Evolutionary conservation across 2,113 vertebrate species (phyloP), one percentile per base, ranked within the genome.

Genomic region (Podiceps cristatus): DNA sequence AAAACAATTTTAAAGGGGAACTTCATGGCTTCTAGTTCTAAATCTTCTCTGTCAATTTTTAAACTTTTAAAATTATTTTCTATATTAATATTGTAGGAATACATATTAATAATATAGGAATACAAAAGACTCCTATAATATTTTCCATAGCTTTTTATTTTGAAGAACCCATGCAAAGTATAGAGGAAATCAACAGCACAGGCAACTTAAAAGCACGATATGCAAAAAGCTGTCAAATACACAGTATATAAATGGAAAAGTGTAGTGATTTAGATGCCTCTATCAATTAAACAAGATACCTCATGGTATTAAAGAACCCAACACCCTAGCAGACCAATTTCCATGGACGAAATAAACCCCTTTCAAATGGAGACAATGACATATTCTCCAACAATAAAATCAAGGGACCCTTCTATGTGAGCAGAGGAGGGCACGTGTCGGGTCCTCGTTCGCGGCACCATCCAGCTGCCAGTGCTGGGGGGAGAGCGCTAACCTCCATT

Each of bases 221-320:
- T 0, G 5, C 47, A 74, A 22, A 49, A 49, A 53, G 62, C n/a
- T 74, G 25, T 31, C 52, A 90, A 78, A 63, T 16, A 29, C 16
- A 42, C 7, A 44, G 50, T 19, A 28, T 10, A 35, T 18, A 59
- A 69, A 40, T 23, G 40, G 60, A 63, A 76, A 66, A 3, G 28
- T 2, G 0, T 10, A 85, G 56, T 0, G 0, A 69, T 45, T 40
- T 63, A 63, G 22, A n/a, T 66, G 68, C 18, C n/a, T 31, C 42
- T 14, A 27, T 24, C 81, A 58, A 11, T 22, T 40, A 47, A 86
- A 71, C 28, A 79, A 45, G 44, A 35, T 16, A 49, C 4, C 7
- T 25, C 4, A 0, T 24, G 8, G 37, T 52, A 58, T 15, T 47
- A 42, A 52, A 83, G 52, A 60, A 17, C 5, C 52, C 64, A 76